Evolutionary conservation across 2,888 invertebrate genomes (phyloP).

Genomic region (Drosophila stalkeri): DNA sequence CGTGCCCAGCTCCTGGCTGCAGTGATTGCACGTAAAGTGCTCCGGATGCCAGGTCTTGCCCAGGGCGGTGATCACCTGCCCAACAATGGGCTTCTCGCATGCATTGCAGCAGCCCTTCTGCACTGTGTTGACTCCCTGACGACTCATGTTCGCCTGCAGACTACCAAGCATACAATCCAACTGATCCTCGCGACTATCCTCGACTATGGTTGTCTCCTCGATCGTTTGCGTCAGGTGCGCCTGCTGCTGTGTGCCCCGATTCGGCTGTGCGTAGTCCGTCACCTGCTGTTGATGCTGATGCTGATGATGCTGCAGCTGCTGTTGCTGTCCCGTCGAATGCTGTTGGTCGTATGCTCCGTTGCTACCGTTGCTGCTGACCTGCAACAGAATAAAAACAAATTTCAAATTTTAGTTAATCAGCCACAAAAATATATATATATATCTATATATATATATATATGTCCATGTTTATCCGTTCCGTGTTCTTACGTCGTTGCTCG

Average conservation of each 20-base stretch:
- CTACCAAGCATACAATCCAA: slow-evolving; percentile 87
- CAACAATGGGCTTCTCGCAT: slow-evolving; percentile 99
- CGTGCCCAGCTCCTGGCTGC: slow-evolving; percentile 98
- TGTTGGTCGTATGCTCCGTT: slow-evolving; percentile 83
- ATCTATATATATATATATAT: neutral
- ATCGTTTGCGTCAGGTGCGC: slow-evolving; percentile 85
- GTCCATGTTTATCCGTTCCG: slow-evolving; percentile 9
- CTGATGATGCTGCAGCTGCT: slow-evolving; percentile 65
- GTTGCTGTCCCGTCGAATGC: slow-evolving; percentile 18
- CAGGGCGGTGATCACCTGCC: slow-evolving; percentile 96
- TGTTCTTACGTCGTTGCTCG: slow-evolving; percentile 70
- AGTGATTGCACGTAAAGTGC: slow-evolving; percentile 99
- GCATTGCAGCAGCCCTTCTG: slow-evolving; percentile 99
- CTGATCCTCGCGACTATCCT: slow-evolving; percentile 85
- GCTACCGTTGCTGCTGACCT: slow-evolving; percentile 87
- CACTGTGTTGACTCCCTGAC: slow-evolving; percentile 99
- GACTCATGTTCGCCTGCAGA: slow-evolving; percentile 98
- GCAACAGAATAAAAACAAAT: slow-evolving; percentile 60
- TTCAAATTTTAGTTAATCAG: slow-evolving; percentile 15
- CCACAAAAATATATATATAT: no score
- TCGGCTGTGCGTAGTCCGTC: slow-evolving; percentile 90
- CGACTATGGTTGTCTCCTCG: slow-evolving; percentile 83
- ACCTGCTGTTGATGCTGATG: slow-evolving; percentile 88
- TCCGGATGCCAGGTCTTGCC: slow-evolving; percentile 99
- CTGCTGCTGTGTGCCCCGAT: slow-evolving; percentile 86